These are phyloP conservation scores for Baccha elongata DNA, from an alignment of 2,888 invertebrate genomes.

Conservation along the genomic window DNA sequence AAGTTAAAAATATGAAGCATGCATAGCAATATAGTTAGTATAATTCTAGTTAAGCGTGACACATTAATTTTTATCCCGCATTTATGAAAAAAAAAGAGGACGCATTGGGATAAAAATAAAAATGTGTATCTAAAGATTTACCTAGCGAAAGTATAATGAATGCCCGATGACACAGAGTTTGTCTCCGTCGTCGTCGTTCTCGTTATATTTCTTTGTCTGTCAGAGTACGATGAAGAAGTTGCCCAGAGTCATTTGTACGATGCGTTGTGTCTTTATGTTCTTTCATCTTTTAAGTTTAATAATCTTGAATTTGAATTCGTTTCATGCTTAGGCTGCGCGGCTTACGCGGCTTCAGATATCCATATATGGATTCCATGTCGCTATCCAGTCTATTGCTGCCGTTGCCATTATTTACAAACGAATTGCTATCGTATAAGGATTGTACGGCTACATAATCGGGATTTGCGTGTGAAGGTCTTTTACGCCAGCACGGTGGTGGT, in stretches of 20 bases:
- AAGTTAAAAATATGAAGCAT: slow-evolving; percentile 1
- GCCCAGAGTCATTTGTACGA: slow-evolving; percentile 6
- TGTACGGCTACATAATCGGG: slow-evolving; percentile 62
- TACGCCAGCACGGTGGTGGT: slow-evolving; percentile 79
- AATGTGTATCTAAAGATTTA: slow-evolving; percentile 61
- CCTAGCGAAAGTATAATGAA: slow-evolving; percentile 64
- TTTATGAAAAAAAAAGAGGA: neutral
- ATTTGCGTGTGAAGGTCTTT: slow-evolving; percentile 68
- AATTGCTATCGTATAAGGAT: slow-evolving; percentile 70
- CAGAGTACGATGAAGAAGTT: slow-evolving; percentile 29
- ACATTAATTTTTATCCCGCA: slow-evolving; percentile 14
- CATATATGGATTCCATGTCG: slow-evolving; percentile 82
- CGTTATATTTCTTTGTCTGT: slow-evolving; percentile 50
- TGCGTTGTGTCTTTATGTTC: slow-evolving; percentile 28
- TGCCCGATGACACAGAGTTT: slow-evolving; percentile 57
- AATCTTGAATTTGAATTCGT: slow-evolving; percentile 81
- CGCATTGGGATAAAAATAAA: slow-evolving; percentile 35
- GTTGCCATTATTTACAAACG: slow-evolving; percentile 67
- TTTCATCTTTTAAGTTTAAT: slow-evolving; percentile 74
- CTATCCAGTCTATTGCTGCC: slow-evolving; percentile 77
- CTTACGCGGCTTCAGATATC: slow-evolving; percentile 82
- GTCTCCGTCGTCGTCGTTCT: slow-evolving; percentile 33
- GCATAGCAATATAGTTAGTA: neutral
- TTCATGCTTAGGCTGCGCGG: slow-evolving; percentile 81
- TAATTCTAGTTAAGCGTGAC: slow-evolving; percentile 1